A percentile compares a stretch with the other conserved stretches of the same genome.
These are phyloP conservation scores for Hoplodrina blanda DNA, from an alignment of 2,888 invertebrate genomes.

Conservation along the genomic window DNA sequence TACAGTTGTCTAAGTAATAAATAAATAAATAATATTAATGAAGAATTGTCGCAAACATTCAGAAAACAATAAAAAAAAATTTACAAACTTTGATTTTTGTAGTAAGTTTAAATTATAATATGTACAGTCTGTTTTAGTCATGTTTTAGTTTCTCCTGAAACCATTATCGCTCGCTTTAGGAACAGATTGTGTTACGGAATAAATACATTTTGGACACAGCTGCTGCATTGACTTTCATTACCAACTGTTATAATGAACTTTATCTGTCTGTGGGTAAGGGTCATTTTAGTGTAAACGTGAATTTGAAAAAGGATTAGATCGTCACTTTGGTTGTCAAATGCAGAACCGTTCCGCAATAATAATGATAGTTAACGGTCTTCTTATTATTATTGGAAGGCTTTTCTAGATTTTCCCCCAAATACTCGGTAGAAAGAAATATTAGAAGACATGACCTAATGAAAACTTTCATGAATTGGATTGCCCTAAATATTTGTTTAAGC, in stretches of 20 bases:
- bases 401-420: constrained; percentile 5
- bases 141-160: background rate
- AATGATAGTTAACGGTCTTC: constrained; percentile 16
- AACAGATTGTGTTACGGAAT: constrained; percentile 44
- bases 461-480: too few relatives aligned
- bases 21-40: too few relatives aligned
- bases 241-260: background rate
- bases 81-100: too few relatives aligned
- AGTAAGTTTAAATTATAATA: too few relatives aligned
- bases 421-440: background rate
- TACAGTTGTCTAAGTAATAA: too few relatives aligned
- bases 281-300: background rate
- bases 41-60: too few relatives aligned
- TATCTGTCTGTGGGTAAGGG: rapidly evolving
- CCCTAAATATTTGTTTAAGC: too few relatives aligned
- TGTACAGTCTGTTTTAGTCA: background rate
- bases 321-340: constrained; percentile 63
- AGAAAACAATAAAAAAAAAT: too few relatives aligned
- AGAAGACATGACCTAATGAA: too few relatives aligned
- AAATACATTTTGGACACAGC: constrained; percentile 36
- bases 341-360: constrained; percentile 64
- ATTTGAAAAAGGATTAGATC: constrained; percentile 34
- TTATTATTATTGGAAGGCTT: constrained; percentile 13
- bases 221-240: constrained; percentile 41
- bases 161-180: background rate